Percentiles rank a stretch among this genome's conserved stretches.
These are phyloP conservation scores for Hycleus phaleratus DNA, from an alignment of 1,140 invertebrate genomes.

Conservation along the genomic window DNA sequence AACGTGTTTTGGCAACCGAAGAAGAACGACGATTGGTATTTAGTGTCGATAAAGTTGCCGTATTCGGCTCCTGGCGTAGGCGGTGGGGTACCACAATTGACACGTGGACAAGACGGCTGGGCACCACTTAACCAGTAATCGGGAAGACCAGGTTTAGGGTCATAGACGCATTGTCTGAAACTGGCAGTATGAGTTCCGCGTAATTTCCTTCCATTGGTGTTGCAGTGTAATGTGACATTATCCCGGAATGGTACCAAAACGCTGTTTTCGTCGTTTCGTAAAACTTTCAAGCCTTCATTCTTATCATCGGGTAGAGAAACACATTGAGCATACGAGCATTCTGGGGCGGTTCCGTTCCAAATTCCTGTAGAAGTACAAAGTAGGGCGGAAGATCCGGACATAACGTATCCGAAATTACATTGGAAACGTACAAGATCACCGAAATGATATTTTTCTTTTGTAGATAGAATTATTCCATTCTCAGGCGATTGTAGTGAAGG, in stretches of 20 bases:
- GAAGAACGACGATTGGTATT: conserved; percentile 87
- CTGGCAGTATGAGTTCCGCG: conserved; percentile 70
- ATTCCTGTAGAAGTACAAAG: conserved; percentile 82
- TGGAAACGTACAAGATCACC: conserved; percentile 87
- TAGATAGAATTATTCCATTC: conserved; percentile 82
- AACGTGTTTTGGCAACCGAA: conserved; percentile 96
- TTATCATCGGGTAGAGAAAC: conserved; percentile 83
- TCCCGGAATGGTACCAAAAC: conserved; percentile 80
- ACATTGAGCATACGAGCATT: conserved; percentile 90
- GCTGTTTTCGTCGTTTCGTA: conserved; percentile 66
- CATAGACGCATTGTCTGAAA: conserved; percentile 92
- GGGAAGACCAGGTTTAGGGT: conserved; percentile 80
- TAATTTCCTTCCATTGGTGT: conserved; percentile 65
- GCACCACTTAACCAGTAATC: conserved; percentile 89
- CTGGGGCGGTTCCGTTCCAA: conserved; percentile 90
- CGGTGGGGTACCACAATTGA: conserved; percentile 79
- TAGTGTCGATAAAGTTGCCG: conserved; percentile 78
- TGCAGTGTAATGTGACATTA: conserved; percentile 81
- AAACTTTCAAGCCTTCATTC: conserved; percentile 71
- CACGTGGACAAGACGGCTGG: conserved; percentile 74
- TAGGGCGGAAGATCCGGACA: conserved; percentile 75
- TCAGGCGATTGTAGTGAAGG: conserved; percentile 70
- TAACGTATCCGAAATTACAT: conserved; percentile 91
- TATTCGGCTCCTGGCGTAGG: conserved; percentile 89
- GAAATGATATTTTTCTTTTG: conserved; percentile 75